phyloP scores from a whole-genome alignment of 2,888 invertebrate genomes.

The Hololepta plana region DNA sequence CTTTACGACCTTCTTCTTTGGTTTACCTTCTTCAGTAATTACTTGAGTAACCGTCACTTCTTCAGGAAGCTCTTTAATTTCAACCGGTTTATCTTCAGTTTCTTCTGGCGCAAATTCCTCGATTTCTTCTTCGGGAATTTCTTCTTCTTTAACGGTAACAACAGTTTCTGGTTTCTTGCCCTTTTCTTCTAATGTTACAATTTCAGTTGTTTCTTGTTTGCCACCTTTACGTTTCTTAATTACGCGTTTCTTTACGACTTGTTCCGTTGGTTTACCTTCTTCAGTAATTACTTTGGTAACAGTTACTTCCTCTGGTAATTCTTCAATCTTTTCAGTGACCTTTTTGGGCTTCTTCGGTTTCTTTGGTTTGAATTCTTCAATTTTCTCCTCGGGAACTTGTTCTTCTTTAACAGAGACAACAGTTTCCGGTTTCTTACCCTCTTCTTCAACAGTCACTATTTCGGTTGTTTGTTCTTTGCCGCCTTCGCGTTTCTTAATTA shows the following conservation, averaged over 20 bases:
- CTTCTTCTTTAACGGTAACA: constrained; percentile 12
- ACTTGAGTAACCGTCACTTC: constrained; percentile 10
- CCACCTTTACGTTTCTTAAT: constrained; percentile 23
- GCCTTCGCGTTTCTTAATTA: constrained; percentile 24
- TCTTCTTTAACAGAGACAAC: constrained; percentile 23
- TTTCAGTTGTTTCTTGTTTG: constrained; percentile 24
- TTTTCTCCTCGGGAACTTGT: too few relatives aligned
- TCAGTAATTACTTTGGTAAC: constrained; percentile 11
- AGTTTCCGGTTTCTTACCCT: constrained; percentile 26
- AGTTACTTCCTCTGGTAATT: constrained; percentile 15
- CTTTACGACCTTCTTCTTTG: too few relatives aligned
- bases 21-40: constrained; percentile 9
- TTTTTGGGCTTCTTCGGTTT: constrained; percentile 8
- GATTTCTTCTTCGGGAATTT: constrained; percentile 13
- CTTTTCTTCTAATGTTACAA: constrained; percentile 17
- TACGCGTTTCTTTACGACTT: constrained; percentile 22
- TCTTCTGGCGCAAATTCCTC: constrained; percentile 9
- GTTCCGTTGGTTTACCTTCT: constrained; percentile 13
- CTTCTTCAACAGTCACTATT: constrained; percentile 24
- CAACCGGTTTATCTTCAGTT: constrained; percentile 9
- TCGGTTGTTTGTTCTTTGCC: constrained; percentile 27
- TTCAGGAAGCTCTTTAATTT: constrained; percentile 14
- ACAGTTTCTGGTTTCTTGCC: constrained; percentile 14
- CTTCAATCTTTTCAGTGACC: constrained; percentile 9
- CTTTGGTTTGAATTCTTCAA: too few relatives aligned